Evolutionary conservation across 1,140 invertebrate species (phyloP).

Genomic region (Ceratina japonica): DNA sequence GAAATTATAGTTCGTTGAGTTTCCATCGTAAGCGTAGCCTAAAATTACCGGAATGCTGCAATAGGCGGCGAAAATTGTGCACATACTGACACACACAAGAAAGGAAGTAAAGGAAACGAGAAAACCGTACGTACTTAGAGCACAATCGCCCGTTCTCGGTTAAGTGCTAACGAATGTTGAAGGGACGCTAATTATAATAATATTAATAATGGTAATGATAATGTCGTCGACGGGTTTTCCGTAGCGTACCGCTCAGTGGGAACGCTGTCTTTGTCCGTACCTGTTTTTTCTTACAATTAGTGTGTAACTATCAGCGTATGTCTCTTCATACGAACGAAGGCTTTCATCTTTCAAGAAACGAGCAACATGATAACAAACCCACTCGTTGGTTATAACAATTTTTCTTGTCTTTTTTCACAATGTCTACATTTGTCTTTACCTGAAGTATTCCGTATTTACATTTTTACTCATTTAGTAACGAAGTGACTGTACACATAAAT

Average conservation of each 20-base stretch:
- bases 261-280: slow-evolving; percentile 46
- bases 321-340: slow-evolving; percentile 28
- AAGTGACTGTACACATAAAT: too few relatives aligned
- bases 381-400: background rate
- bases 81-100: background rate
- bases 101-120: background rate
- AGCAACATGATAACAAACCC: background rate
- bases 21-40: slow-evolving; percentile 34
- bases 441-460: too few relatives aligned
- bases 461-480: too few relatives aligned
- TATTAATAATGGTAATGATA: background rate
- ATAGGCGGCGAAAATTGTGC: slow-evolving; percentile 12
- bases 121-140: slow-evolving; percentile 38
- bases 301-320: slow-evolving; percentile 18
- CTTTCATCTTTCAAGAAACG: slow-evolving; percentile 13
- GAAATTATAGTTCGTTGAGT: slow-evolving; percentile 6
- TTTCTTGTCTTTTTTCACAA: background rate
- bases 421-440: too few relatives aligned
- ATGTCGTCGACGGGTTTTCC: slow-evolving; percentile 22
- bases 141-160: slow-evolving; percentile 25
- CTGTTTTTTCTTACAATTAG: slow-evolving; percentile 51
- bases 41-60: slow-evolving; percentile 30
- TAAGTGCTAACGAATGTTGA: slow-evolving; percentile 11
- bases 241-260: slow-evolving; percentile 4
- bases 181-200: slow-evolving; percentile 19